Evolutionary conservation across 2,888 invertebrate species (phyloP).

Genomic region (Galeopsomyia nigrocyanea): DNA sequence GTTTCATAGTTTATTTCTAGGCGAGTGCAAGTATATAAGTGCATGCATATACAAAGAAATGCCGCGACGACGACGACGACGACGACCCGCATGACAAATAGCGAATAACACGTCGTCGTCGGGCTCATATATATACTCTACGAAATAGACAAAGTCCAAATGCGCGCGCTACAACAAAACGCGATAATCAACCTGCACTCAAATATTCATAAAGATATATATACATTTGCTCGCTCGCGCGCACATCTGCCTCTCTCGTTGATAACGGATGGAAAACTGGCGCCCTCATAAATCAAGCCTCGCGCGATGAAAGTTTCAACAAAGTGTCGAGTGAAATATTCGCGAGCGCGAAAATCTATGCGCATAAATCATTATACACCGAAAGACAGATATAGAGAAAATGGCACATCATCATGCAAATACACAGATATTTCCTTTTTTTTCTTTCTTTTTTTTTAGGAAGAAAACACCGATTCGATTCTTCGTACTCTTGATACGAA

Average conservation of each 20-base stretch:
- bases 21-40: neutral
- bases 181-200: constrained; percentile 26
- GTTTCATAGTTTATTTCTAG: too few species aligned
- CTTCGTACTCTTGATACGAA: neutral
- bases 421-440: constrained; percentile 9
- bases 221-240: constrained; percentile 9
- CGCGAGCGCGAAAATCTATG: constrained; percentile 16
- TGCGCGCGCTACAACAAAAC: neutral
- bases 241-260: constrained; percentile 32
- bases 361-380: constrained; percentile 20
- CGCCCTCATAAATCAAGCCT: constrained; percentile 49
- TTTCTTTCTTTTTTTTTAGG: too few species aligned
- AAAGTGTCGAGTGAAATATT: constrained; percentile 23
- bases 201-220: constrained; percentile 45
- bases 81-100: constrained; percentile 20
- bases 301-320: constrained; percentile 23
- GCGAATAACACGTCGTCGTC: neutral
- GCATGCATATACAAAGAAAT: neutral
- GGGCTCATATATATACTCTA: neutral
- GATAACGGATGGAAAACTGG: constrained; percentile 45
- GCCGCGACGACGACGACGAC: neutral
- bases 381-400: constrained; percentile 20
- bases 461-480: too few species aligned
- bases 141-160: constrained; percentile 8
- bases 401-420: constrained; percentile 22